These are phyloP conservation scores for Myotis myotis DNA, from an alignment of 2,797 vertebrate genomes.

Conservation along the genomic window DNA sequence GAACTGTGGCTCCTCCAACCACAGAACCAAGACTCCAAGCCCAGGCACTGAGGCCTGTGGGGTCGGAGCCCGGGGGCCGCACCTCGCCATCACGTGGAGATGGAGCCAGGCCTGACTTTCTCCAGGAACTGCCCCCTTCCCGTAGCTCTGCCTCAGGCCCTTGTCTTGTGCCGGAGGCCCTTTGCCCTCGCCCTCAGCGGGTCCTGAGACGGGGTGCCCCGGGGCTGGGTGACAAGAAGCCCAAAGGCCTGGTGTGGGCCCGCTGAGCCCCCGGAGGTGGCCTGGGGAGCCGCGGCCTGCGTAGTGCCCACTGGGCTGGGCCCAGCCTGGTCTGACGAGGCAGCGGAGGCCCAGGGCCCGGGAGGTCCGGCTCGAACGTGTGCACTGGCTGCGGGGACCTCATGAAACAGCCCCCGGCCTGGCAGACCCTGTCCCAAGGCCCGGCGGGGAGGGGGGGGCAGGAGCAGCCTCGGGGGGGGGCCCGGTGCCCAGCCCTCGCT, in stretches of 20 bases:
- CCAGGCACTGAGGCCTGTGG: rapidly evolving
- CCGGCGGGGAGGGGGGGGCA: rapidly evolving
- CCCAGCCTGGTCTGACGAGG: neutral
- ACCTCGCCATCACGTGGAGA: rapidly evolving
- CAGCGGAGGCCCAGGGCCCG: rapidly evolving
- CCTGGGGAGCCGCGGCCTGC: too few relatives aligned
- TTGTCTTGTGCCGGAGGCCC: neutral
- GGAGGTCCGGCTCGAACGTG: rapidly evolving
- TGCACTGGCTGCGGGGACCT: rapidly evolving
- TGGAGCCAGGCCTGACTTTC: too few relatives aligned
- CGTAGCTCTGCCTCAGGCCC: rapidly evolving
- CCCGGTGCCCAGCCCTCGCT: rapidly evolving
- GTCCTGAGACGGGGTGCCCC: neutral
- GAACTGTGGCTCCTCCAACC: neutral
- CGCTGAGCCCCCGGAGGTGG: neutral
- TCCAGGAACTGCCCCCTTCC: neutral
- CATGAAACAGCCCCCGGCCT: neutral
- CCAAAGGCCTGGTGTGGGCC: neutral
- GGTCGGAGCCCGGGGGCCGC: rapidly evolving
- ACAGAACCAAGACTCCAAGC: neutral
- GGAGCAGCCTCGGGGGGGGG: neutral
- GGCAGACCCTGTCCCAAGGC: neutral
- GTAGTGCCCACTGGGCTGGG: neutral
- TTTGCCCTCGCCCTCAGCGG: too few relatives aligned
- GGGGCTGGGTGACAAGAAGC: neutral